Conservation (phyloP, 2,113 vertebrate genomes). For the Turnix velox region DNA sequence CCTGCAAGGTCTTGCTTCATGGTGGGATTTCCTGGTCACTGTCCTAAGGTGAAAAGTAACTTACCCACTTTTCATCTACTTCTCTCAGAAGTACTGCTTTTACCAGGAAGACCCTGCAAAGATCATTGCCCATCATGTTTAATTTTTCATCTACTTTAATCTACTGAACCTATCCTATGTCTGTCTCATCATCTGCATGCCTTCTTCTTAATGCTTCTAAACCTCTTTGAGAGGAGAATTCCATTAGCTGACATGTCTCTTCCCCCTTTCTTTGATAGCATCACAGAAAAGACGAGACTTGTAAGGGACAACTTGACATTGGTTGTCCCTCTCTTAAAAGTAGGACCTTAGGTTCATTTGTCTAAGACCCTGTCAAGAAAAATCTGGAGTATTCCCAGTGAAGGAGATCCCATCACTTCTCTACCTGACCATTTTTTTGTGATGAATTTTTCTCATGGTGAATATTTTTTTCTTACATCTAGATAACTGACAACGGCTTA, state of each 20-base stretch:
- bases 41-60: not conserved
- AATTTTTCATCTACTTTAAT: not conserved
- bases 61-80: not conserved
- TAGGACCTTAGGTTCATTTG: fast-evolving
- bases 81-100: not conserved
- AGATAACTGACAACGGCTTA: too few relatives aligned
- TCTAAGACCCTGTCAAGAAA: not conserved
- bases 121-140: not conserved
- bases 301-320: not conserved
- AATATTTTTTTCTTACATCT: not conserved
- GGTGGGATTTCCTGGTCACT: not conserved
- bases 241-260: not conserved
- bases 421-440: not conserved
- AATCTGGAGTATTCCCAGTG: not conserved
- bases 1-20: not conserved
- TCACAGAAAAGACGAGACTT: not conserved
- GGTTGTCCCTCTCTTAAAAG: not conserved
- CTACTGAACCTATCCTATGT: not conserved
- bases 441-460: not conserved
- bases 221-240: not conserved
- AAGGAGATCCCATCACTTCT: not conserved
- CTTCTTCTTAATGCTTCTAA: not conserved
- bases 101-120: not conserved
- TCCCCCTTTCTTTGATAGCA: not conserved
- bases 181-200: not conserved